phyloP scores from a whole-genome alignment of 2,113 vertebrate species.

The Phalacrocorax carbo region DNA sequence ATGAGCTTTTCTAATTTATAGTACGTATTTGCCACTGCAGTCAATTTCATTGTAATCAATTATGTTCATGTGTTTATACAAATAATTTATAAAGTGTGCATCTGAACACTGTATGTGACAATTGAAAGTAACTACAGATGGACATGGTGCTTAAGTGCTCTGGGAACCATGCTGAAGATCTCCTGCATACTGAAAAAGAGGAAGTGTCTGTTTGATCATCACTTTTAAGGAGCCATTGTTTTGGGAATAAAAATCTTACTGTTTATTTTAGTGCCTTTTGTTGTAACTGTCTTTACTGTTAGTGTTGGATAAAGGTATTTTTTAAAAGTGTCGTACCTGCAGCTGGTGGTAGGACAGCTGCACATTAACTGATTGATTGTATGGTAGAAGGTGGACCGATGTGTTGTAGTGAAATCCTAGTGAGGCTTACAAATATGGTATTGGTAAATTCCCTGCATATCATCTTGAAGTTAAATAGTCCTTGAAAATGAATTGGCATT shows the following conservation, averaged over 20 bases:
- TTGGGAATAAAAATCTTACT: neutral
- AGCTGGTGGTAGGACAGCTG: neutral
- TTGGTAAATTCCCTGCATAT: neutral
- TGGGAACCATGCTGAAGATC: neutral
- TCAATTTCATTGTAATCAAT: neutral
- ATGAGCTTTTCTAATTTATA: neutral
- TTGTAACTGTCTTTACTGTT: neutral
- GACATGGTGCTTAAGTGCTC: neutral
- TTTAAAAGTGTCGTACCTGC: neutral
- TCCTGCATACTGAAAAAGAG: neutral
- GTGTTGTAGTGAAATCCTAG: neutral
- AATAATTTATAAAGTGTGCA: neutral
- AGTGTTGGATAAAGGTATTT: neutral
- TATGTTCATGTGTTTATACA: neutral
- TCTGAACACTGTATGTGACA: neutral
- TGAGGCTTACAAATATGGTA: neutral
- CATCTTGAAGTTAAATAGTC: neutral
- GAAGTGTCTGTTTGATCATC: neutral
- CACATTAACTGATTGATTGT: neutral
- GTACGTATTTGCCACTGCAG: neutral
- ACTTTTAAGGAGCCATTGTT: neutral
- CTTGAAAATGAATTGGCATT: neutral
- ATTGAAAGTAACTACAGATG: neutral
- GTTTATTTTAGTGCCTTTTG: neutral
- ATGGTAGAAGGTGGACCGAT: neutral